Conservation (phyloP, 2,113 vertebrate species). For the Dissostichus mawsoni region DNA sequence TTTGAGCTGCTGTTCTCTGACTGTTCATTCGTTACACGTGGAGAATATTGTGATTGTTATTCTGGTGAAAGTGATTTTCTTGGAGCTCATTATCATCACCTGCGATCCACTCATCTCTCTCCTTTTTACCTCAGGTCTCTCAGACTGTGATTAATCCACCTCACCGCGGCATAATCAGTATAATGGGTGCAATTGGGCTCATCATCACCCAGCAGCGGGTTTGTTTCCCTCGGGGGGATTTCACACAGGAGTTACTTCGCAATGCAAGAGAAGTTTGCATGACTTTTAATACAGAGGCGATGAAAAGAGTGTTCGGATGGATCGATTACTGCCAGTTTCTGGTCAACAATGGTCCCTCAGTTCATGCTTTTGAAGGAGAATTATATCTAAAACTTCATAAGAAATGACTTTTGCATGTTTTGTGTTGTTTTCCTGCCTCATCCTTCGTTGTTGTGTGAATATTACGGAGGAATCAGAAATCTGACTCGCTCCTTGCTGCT, state of each 20-base stretch:
- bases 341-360: too few relatives aligned
- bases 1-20: too few relatives aligned
- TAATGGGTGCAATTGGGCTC: constrained; percentile 37
- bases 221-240: constrained; percentile 9
- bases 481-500: too few relatives aligned
- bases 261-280: constrained; percentile 16
- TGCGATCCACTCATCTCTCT: constrained; percentile 30
- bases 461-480: too few relatives aligned
- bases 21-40: constrained; percentile 12
- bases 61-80: constrained; percentile 13
- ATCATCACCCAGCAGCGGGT: constrained; percentile 37
- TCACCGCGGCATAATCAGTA: constrained; percentile 32
- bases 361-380: too few relatives aligned
- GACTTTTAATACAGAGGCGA: constrained; percentile 15
- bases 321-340: too few relatives aligned
- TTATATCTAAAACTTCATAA: too few relatives aligned
- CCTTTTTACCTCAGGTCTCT: constrained; percentile 34
- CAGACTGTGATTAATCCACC: constrained; percentile 45
- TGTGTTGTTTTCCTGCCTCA: too few relatives aligned
- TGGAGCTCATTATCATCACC: constrained; percentile 35
- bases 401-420: too few relatives aligned
- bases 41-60: not conserved
- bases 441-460: too few relatives aligned
- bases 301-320: constrained; percentile 14
- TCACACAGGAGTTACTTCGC: not conserved